Base-by-base conservation (phyloP, 35 echinoderm and acorn worm species). In the Hemicentrotus pulcherrimus region DNA sequence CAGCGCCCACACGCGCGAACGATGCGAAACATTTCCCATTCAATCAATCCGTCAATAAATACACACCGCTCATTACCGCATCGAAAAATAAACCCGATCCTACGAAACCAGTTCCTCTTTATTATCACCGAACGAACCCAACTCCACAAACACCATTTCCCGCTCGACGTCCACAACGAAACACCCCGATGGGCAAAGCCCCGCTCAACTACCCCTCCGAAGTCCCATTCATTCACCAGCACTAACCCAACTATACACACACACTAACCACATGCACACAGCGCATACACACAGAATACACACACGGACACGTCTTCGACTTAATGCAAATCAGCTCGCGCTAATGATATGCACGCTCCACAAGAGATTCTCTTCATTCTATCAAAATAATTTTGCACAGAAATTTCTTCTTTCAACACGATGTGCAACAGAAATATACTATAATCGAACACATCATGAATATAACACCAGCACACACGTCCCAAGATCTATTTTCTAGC, bases 11-110 rank as follows among this genome's bases (percentile, higher is more conserved):
- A 30, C 88, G 45, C 87, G 46, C 46, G 46, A 33, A 47, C 88
- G 46, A 90, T 47, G 32, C 88, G 88, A 90, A 90, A 90, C 46
- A 47, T 90, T 90, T 90, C 19, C 28, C 88, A 90, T 90, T 90
- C 88, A 90, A 47, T 90, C 88, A 33, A 90, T 90, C 88, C 88
- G 19, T 90, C 88, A 90, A 90, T 90, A 90, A 41, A 45, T 33
- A 47, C 88, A 33, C 88, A 47, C 19, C 88, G 46, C 88, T 90
- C 88, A 90, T 90, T 90, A 90, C 46, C 88, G 88, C 88, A 35
- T 45, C 88, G 88, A 90, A 90, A 91, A 95, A 91, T 92, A 91
- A 95, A 58, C 52, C 95, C 48, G 88, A 89, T 60, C 59, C 87
- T 48, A 70, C 87, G 91, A 95, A 92, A 91, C 89, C 91, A 22